Base-by-base conservation (phyloP, 2,888 invertebrate genomes). In the Elysia crispata region DNA sequence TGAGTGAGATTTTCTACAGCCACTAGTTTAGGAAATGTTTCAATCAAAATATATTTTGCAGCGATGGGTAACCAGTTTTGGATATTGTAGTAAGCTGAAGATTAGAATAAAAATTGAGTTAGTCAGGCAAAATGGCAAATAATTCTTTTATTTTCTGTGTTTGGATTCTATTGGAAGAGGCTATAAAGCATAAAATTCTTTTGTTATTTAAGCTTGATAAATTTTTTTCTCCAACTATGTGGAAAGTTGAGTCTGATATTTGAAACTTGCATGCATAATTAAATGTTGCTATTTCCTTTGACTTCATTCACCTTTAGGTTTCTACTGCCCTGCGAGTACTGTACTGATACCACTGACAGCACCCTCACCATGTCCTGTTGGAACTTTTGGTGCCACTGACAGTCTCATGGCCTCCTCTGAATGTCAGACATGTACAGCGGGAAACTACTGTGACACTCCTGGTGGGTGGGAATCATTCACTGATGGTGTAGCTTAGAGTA, bases 281-380 rank as follows among this genome's bases (percentile, higher is more conserved):
- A n/a, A n/a, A n/a, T n/a, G n/a, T n/a, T n/a, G n/a, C n/a, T n/a
- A n/a, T n/a, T n/a, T n/a, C n/a, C n/a, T n/a, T n/a, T n/a, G n/a
- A 41, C 41, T 41, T 41, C 41, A 41, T 41, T 41, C 41, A 3
- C 11, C 41, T 11, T 11, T 81, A 89, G 90, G 90, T 41, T 83
- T 81, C 57, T 90, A 88, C 81, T 90, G 90, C 79, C 82, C 82
- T 6, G 89, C 88, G 8, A 89, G 89, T 82, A 88, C 87, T 15
- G 75, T 18, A 0, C 69, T 74, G 0, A 84, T 86, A 31, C 89
- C 86, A 1, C 76, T 86, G 18, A 85, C 84, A 0, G 77, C 78
- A 25, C 86, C 87, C 0, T 86, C 81, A 11, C 86, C 88, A 0
- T 91, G 91, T 81, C 90, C 91, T 1, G 84, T 84, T 0, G 91